Percentiles rank a stretch among this genome's conserved stretches.
Conservation (phyloP, 2,797 vertebrate genomes). For the Poliocrania exsul region DNA sequence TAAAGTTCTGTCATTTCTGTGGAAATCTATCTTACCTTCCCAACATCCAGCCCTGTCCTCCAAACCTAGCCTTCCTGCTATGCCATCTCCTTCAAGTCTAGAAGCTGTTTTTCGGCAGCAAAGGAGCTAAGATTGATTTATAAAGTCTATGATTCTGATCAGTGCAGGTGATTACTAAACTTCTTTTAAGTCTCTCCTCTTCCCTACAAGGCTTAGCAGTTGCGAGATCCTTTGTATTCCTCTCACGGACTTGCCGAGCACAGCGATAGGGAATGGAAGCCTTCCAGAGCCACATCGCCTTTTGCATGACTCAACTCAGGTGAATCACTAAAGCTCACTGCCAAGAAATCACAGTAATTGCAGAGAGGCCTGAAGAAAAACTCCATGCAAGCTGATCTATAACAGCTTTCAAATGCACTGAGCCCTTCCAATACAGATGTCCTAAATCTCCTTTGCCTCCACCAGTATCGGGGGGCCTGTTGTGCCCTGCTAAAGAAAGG, state of each 20-base stretch:
- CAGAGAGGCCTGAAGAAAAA: background rate
- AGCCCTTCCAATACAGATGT: background rate
- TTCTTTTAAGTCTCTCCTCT: background rate
- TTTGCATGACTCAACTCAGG: slow-evolving; percentile 21
- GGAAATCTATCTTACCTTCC: background rate
- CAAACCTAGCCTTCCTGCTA: background rate
- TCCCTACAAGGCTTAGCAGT: slow-evolving; percentile 18
- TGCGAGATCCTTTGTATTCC: background rate
- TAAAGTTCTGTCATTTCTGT: background rate
- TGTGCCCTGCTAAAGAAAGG: background rate
- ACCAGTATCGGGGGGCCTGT: fast-evolving
- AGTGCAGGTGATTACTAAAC: background rate
- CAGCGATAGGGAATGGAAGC: background rate
- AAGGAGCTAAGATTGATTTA: background rate
- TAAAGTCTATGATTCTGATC: background rate
- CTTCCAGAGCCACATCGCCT: background rate
- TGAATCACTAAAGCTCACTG: background rate
- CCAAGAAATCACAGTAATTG: slow-evolving; percentile 29
- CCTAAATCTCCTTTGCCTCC: background rate
- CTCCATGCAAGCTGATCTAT: background rate
- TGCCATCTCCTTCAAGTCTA: background rate
- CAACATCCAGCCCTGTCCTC: background rate
- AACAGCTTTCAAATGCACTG: background rate
- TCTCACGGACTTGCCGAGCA: background rate
- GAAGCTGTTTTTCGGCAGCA: background rate